These are phyloP conservation scores for Tetramorium simillimum DNA, from an alignment of 1,140 invertebrate genomes.

Conservation along the genomic window DNA sequence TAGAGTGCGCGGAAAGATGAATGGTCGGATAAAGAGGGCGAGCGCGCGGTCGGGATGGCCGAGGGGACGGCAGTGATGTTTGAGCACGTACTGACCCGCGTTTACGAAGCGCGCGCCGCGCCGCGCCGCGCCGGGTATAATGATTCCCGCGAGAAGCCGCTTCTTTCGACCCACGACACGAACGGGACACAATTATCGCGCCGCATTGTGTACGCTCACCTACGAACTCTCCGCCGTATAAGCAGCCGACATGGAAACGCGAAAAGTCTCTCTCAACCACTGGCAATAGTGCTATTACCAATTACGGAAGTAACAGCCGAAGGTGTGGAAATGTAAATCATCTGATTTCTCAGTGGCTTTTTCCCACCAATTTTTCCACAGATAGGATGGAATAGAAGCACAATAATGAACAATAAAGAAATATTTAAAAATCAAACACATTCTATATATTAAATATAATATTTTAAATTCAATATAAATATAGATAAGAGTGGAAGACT, in stretches of 20 bases:
- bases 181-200: conserved; percentile 46
- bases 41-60: neutral
- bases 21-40: conserved; percentile 52
- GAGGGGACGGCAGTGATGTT: conserved; percentile 16
- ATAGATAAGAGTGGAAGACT: no score
- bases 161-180: conserved; percentile 18
- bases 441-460: neutral
- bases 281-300: conserved; percentile 4
- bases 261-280: neutral
- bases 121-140: conserved; percentile 4
- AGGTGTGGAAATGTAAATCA: conserved; percentile 5
- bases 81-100: conserved; percentile 38
- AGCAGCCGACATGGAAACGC: neutral
- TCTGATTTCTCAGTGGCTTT: neutral
- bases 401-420: neutral
- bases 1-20: conserved; percentile 51
- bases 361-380: neutral
- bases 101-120: conserved; percentile 17
- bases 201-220: conserved; percentile 18
- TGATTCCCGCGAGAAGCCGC: conserved; percentile 2
- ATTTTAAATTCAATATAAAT: neutral
- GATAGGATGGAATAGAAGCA: no score
- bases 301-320: neutral
- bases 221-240: conserved; percentile 29
- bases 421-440: neutral